Evolutionary conservation across 2,888 invertebrate genomes (phyloP).

Genomic region (Brachyptera risi): DNA sequence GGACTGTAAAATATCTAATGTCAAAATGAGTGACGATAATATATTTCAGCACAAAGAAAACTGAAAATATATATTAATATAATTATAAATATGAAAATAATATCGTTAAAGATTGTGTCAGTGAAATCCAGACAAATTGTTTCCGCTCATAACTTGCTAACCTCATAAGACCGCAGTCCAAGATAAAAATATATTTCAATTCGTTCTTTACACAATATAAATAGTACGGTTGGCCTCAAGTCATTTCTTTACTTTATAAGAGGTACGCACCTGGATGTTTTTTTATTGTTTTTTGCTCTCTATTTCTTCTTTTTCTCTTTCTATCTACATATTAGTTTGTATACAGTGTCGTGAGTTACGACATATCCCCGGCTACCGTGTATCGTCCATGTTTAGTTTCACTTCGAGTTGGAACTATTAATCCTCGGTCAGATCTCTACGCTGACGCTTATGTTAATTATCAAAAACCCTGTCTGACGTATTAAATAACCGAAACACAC

Average conservation of each 20-base stretch:
- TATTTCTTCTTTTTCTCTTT: neutral
- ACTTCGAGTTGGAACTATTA: neutral
- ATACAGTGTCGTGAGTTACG: constrained; percentile 5
- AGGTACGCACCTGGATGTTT: constrained; percentile 3
- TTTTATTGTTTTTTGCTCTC: neutral
- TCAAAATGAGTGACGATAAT: no score
- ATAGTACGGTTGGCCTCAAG: neutral
- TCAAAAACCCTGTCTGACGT: constrained; percentile 19
- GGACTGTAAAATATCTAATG: no score
- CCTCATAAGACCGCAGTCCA: neutral
- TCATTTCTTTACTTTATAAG: neutral
- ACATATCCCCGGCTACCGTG: constrained; percentile 9
- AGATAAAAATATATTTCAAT: neutral
- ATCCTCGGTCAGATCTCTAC: neutral
- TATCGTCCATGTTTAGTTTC: neutral
- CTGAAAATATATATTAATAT: no score
- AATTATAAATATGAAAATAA: neutral
- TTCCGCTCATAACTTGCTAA: constrained; percentile 17
- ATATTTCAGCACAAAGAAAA: no score
- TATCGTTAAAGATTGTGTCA: constrained; percentile 5
- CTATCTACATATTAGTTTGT: neutral
- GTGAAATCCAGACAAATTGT: constrained; percentile 15
- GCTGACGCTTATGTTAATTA: constrained; percentile 22
- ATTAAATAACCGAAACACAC: constrained; percentile 19
- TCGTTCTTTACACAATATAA: no score